A percentile compares a stretch with the other conserved stretches of the same genome.
Evolutionary conservation across 2,113 vertebrate species (phyloP).

Genomic region (Rhegmatorhina hoffmannsi): DNA sequence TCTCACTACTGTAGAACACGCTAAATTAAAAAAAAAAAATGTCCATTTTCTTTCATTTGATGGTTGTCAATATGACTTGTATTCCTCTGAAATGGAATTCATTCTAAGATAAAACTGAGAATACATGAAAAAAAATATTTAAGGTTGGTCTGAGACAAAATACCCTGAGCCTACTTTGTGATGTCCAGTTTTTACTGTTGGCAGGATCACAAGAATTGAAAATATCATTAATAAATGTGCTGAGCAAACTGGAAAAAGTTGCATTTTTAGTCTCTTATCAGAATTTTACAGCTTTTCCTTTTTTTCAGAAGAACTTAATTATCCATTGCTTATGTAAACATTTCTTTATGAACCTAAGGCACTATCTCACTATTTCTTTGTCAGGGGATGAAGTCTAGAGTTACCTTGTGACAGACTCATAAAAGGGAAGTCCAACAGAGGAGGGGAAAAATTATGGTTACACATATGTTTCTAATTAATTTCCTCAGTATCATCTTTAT

Average conservation of each 20-base stretch:
- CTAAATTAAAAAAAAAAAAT: neutral
- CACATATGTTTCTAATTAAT: constrained; percentile 42
- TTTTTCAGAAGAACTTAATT: neutral
- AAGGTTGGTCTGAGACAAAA: neutral
- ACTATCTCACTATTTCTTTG: neutral
- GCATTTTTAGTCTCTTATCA: neutral
- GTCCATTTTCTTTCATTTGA: neutral
- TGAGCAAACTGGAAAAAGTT: neutral
- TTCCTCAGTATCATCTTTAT: neutral
- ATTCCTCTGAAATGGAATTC: neutral
- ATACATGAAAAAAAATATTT: neutral
- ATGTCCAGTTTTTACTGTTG: constrained; percentile 9
- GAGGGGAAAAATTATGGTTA: neutral
- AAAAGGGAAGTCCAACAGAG: neutral
- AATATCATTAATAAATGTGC: constrained; percentile 25
- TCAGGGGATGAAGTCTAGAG: neutral
- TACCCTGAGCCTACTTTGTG: neutral
- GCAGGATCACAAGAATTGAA: neutral
- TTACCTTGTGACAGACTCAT: constrained; percentile 4
- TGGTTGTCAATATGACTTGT: neutral
- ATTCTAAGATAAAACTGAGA: neutral
- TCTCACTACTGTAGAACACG: neutral
- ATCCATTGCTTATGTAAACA: neutral
- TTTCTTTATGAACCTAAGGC: neutral
- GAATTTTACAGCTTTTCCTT: constrained; percentile 24